A percentile compares a stretch with the other conserved stretches of the same genome.
These are phyloP conservation scores for Serranochromis macrocephalus DNA, from an alignment of 2,113 vertebrate genomes.

Conservation along the genomic window DNA sequence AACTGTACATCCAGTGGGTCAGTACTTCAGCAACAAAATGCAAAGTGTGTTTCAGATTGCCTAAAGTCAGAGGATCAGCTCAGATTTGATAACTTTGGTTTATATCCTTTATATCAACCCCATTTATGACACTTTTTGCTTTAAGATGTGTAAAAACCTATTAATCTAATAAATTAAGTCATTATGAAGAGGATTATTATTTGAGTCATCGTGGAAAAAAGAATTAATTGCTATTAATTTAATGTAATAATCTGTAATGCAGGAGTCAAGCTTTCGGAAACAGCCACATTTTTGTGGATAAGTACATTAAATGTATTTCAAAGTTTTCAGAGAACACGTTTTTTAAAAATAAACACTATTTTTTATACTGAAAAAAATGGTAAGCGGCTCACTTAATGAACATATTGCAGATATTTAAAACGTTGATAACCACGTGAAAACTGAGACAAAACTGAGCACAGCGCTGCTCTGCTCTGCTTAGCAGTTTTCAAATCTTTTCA, in stretches of 20 bases:
- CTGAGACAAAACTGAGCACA: neutral
- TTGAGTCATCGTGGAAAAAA: neutral
- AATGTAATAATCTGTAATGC: neutral
- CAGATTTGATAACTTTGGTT: neutral
- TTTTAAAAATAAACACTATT: neutral
- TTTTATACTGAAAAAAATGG: neutral
- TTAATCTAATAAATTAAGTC: neutral
- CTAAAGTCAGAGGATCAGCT: neutral
- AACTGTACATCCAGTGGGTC: neutral
- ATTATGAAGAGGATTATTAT: neutral
- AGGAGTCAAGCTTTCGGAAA: neutral
- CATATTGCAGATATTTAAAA: neutral
- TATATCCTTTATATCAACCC: neutral
- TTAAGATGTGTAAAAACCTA: neutral
- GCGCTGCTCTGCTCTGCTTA: neutral
- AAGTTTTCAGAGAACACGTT: neutral
- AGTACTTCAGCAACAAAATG: neutral
- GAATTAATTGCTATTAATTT: neutral
- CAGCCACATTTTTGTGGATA: neutral
- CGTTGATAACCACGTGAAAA: neutral
- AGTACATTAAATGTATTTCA: neutral
- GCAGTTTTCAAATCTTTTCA: neutral
- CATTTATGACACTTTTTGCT: neutral
- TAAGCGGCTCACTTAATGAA: neutral
- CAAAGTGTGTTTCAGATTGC: neutral